These are phyloP conservation scores for Parnassius apollo DNA, from an alignment of 2,888 invertebrate genomes.

Conservation along the genomic window DNA sequence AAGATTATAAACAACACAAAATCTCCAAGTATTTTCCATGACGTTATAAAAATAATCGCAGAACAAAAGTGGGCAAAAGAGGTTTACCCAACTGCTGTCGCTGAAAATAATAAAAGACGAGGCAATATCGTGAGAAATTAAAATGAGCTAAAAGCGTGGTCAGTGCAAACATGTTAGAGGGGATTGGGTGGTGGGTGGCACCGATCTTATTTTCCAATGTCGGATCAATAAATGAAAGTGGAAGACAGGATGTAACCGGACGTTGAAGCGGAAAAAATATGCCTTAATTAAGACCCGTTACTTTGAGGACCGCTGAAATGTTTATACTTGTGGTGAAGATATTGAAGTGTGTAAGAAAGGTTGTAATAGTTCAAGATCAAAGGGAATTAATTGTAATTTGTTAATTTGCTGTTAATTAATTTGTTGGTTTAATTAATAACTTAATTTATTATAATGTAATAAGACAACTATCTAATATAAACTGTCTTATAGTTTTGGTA, in stretches of 20 bases:
- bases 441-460: too few relatives aligned
- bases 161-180: slow-evolving; percentile 57
- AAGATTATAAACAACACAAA: slow-evolving; percentile 25
- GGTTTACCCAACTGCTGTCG: slow-evolving; percentile 46
- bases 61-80: slow-evolving; percentile 43
- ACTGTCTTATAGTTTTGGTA: too few relatives aligned
- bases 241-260: slow-evolving; percentile 65
- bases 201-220: slow-evolving; percentile 57
- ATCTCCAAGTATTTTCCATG: slow-evolving; percentile 24
- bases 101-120: slow-evolving; percentile 52
- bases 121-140: slow-evolving; percentile 60
- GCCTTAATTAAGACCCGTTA: slow-evolving; percentile 58
- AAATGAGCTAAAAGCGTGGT: slow-evolving; percentile 54
- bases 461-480: too few relatives aligned
- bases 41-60: slow-evolving; percentile 30
- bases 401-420: too few relatives aligned
- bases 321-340: slow-evolving; percentile 32
- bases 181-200: slow-evolving; percentile 27
- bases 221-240: slow-evolving; percentile 58
- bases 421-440: too few relatives aligned
- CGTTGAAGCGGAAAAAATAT: slow-evolving; percentile 48
- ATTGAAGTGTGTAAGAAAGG: slow-evolving; percentile 24
- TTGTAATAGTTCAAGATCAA: not conserved
- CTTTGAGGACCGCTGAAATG: slow-evolving; percentile 43
- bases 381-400: too few relatives aligned